Percentiles rank a stretch among this genome's conserved stretches.
phyloP scores from a whole-genome alignment of 1,140 invertebrate genomes.

The Drosophila kanapiae region DNA sequence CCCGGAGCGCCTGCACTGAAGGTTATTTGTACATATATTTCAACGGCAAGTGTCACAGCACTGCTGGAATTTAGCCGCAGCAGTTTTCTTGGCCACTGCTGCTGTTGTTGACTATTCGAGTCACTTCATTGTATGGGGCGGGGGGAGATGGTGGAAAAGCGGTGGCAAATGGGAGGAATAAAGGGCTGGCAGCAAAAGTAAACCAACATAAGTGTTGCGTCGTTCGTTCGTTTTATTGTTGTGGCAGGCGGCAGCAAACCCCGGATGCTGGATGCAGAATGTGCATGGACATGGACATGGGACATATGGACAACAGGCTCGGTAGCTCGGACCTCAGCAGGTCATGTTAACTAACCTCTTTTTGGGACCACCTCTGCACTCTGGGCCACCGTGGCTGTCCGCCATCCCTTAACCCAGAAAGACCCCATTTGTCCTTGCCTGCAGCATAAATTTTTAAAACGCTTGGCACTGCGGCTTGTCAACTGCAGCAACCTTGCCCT shows the following conservation, averaged over 20 bases:
- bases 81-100: slow-evolving; percentile 29
- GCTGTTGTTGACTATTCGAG: slow-evolving; percentile 45
- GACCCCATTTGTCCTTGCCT: slow-evolving; percentile 61
- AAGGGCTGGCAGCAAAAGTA: slow-evolving; percentile 51
- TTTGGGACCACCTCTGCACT: slow-evolving; percentile 17
- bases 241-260: slow-evolving; percentile 27
- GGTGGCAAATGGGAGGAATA: not conserved
- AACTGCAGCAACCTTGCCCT: slow-evolving; percentile 80
- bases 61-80: slow-evolving; percentile 42
- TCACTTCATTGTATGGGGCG: slow-evolving; percentile 70
- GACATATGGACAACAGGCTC: slow-evolving; percentile 7
- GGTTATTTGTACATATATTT: slow-evolving; percentile 5
- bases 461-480: slow-evolving; percentile 60
- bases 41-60: slow-evolving; percentile 23
- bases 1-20: not conserved
- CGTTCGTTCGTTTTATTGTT: slow-evolving; percentile 74
- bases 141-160: not conserved
- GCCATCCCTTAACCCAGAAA: slow-evolving; percentile 5
- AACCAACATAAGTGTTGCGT: slow-evolving; percentile 82
- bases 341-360: slow-evolving; percentile 66
- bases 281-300: slow-evolving; percentile 12
- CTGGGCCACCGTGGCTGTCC: no score
- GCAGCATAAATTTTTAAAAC: slow-evolving; percentile 77
- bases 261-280: slow-evolving; percentile 9
- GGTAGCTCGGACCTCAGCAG: slow-evolving; percentile 41